Base-by-base conservation (phyloP, 2,888 invertebrate species). In the Orthosia cruda region DNA sequence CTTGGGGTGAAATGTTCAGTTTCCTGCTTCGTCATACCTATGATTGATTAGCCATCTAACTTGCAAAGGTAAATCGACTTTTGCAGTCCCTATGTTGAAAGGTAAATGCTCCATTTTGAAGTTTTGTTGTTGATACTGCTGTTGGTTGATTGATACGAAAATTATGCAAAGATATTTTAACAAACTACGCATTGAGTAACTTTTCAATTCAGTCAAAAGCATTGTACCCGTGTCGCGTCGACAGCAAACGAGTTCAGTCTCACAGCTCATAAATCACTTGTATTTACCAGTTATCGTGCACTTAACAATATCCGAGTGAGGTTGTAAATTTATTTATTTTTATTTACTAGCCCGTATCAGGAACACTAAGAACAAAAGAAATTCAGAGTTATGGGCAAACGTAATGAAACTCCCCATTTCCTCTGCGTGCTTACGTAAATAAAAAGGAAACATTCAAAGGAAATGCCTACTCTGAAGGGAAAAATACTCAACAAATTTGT, bases 211-310 rank as follows among this genome's bases (percentile, higher is more conserved):
- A 67, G 45, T 57, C 63, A 15, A 80, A 58, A 70, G 68, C 54
- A 69, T 50, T 63, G 55, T 50, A 49, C 32, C 26, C 62, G 18
- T 62, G 61, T 61, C 77, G 23, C 45, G 45, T 73, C 62, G 47
- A 65, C 52, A 54, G 45, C 49, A 80, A 70, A 74, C 52, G 59
- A 64, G 63, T 67, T 67, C 40, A 18, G 40, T 57, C 45, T 57
- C 74, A n/a, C 69, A 70, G 49, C 69, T 70, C 63, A 81, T 81
- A 66, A 81, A 80, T 84, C 81, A 81, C 58, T 61, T 20, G 20
- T 64, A 55, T 32, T 40, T 62, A 62, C 52, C 54, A 23, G 15
- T 50, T 13, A 40, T 79, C 58, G n/a, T 23, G 47, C 52, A 62
- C 55, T 64, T 32, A 77, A 71, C 67, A 85, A 85, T 78, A 78